Base-by-base conservation (phyloP, 2,797 vertebrate genomes). In the Tenualosa ilisha region DNA sequence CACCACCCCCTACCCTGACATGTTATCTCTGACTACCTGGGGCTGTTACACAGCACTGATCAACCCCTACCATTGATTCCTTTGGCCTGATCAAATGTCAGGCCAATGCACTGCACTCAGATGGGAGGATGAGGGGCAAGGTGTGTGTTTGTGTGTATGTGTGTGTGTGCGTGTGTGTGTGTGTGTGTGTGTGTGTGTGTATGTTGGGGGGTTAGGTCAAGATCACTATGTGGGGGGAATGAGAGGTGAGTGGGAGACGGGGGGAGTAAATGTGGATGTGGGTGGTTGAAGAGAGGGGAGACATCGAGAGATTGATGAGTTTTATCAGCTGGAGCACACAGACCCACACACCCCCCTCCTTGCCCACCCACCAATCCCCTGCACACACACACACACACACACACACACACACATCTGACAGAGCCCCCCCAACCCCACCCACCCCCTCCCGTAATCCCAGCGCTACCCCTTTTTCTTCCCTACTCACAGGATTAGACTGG, bases 251-350 rank as follows among this genome's bases (percentile, higher is more conserved):
- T 11, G 2, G 51, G 51, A 2, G 51, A 8, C 51, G 79, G 87
- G 81, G 81, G 83, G 83, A 3, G 6, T 68, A 11, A 12, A 9
- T 68, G 26, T 13, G 24, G 9, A 37, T 31, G 65, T 68, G 24
- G 24, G 82, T 56, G 83, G 84, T 85, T 86, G 82, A 82, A 54
- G 84, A 51, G 84, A 31, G 61, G 56, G 56, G 83, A 86, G 84
- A 84, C 81, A 84, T 83, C 85, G 84, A 81, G 85, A 91, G 91
- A 93, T 93, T 89, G 87, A 93, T 91, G 89, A 51, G 83, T 86
- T 91, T 91, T 92, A 91, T 91, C 91, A 91, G 90, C 85, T 87
- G 89, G 84, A 90, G 85, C 89, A 91, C 90, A 91, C 89, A 91
- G 79, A 91, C 85, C 84, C 82, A 12, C 63, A 83, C n/a, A 83